These are phyloP conservation scores for Eumaeus atala DNA, from an alignment of 1,140 invertebrate genomes.

Conservation along the genomic window DNA sequence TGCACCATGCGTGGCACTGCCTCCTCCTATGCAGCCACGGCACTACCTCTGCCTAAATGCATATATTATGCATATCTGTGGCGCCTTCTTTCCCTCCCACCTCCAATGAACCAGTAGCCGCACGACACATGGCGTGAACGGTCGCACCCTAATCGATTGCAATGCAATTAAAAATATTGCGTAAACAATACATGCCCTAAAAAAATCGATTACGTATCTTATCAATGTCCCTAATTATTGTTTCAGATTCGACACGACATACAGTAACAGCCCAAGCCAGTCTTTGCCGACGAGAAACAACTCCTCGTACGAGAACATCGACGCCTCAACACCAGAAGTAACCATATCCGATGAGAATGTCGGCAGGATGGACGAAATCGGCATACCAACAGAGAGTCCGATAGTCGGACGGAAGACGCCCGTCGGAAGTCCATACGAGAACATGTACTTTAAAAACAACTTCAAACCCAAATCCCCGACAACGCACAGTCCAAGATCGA, in stretches of 20 bases:
- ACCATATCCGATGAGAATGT: slow-evolving; percentile 59
- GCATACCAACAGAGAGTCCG: slow-evolving; percentile 50
- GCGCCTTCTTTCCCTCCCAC: no score
- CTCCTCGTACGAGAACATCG: slow-evolving; percentile 71
- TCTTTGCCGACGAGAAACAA: slow-evolving; percentile 54
- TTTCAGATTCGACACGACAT: slow-evolving; percentile 65
- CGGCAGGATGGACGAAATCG: slow-evolving; percentile 64
- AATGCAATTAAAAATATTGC: no score
- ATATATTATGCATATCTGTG: no score
- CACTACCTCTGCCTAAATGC: no score
- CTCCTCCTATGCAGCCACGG: no score
- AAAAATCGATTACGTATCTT: not conserved
- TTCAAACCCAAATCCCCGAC: slow-evolving; percentile 75
- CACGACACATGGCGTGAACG: no score
- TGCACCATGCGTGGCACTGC: no score
- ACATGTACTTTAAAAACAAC: slow-evolving; percentile 63
- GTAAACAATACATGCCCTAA: no score
- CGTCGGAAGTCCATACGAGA: slow-evolving; percentile 73
- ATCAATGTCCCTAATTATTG: slow-evolving; percentile 6
- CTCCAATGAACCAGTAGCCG: no score
- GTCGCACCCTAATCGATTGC: no score
- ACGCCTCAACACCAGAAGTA: slow-evolving; percentile 50
- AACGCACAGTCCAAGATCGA: slow-evolving; percentile 74
- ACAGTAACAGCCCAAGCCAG: slow-evolving; percentile 40
- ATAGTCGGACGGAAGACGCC: slow-evolving; percentile 31